A percentile compares a stretch with the other conserved stretches of the same genome.
Evolutionary conservation across 2,113 vertebrate species (phyloP).

Genomic region (Callorhinus ursinus): DNA sequence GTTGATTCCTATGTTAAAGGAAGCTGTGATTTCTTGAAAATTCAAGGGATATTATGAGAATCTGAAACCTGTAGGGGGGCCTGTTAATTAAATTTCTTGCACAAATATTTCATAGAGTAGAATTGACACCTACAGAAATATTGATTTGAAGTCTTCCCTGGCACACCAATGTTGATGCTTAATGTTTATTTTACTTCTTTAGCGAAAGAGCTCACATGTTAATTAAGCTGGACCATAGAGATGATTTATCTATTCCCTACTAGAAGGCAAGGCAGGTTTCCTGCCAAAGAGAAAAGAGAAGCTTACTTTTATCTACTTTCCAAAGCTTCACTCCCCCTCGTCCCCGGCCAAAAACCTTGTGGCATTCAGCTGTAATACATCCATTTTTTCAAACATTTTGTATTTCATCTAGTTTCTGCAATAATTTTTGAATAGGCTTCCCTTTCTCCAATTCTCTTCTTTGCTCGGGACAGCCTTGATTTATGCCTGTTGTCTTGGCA

Average conservation of each 20-base stretch:
- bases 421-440: not conserved
- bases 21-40: slow-evolving; percentile 46
- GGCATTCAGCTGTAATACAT: not conserved
- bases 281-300: not conserved
- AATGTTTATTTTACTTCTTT: slow-evolving; percentile 18
- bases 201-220: not conserved
- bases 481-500: not conserved
- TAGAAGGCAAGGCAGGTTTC: not conserved
- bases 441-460: not conserved
- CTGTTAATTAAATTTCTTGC: slow-evolving; percentile 35
- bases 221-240: not conserved
- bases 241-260: not conserved
- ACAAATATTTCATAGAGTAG: slow-evolving; percentile 57
- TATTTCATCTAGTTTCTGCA: not conserved
- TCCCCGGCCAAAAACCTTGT: not conserved
- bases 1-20: slow-evolving; percentile 29
- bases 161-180: not conserved
- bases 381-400: not conserved
- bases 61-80: not conserved
- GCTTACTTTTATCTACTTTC: not conserved
- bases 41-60: not conserved
- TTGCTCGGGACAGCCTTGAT: not conserved
- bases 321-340: too few species aligned
- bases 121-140: not conserved
- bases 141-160: not conserved